A percentile compares a stretch with the other conserved stretches of the same genome.
phyloP scores from a whole-genome alignment of 2,797 vertebrate species.

The Mycteria americana region DNA sequence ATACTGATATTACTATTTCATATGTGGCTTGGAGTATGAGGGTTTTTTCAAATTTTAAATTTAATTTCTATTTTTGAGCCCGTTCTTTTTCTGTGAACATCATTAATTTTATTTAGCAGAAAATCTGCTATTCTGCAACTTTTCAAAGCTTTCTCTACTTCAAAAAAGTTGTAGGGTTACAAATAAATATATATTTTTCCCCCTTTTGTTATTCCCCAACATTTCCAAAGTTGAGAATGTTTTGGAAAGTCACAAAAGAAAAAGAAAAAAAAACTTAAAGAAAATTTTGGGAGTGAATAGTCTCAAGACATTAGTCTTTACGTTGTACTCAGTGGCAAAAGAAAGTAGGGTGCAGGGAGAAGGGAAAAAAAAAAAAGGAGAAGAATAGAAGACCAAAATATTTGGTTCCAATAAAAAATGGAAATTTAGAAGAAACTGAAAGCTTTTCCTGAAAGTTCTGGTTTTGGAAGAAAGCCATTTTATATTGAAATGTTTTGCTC shows the following conservation, averaged over 20 bases:
- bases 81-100: background rate
- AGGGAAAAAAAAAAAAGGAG: background rate
- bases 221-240: background rate
- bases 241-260: background rate
- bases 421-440: background rate
- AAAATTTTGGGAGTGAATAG: background rate
- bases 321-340: background rate
- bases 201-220: background rate
- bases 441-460: constrained; percentile 42
- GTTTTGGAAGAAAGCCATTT: constrained; percentile 29
- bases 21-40: background rate
- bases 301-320: background rate
- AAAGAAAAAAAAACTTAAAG: background rate
- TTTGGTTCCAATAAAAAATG: background rate
- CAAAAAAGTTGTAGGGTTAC: background rate
- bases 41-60: background rate
- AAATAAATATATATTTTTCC: background rate
- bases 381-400: background rate
- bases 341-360: background rate
- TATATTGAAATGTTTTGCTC: constrained; percentile 16
- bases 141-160: background rate
- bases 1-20: background rate
- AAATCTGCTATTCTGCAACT: background rate
- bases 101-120: background rate
- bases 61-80: background rate